Conservation (phyloP, 92 coral and sea anemone genomes). For the Metridium senile region DNA sequence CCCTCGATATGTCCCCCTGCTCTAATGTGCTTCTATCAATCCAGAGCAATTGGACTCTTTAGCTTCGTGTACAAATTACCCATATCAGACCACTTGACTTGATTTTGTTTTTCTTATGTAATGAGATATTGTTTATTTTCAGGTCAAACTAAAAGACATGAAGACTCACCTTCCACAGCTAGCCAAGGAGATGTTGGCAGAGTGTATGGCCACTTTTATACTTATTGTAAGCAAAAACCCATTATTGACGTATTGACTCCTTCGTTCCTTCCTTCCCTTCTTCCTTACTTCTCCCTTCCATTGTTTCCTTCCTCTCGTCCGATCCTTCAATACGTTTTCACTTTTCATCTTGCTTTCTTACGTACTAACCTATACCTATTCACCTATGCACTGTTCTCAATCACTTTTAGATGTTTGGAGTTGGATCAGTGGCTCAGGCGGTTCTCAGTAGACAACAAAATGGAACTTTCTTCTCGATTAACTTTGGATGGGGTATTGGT, state of each 20-base stretch:
- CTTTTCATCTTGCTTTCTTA: too few relatives aligned
- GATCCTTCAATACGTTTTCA: too few relatives aligned
- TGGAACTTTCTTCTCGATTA: slow-evolving; percentile 87
- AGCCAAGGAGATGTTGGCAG: slow-evolving; percentile 46
- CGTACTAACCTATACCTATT: too few relatives aligned
- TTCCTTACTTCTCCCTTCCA: too few relatives aligned
- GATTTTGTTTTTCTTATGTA: background rate
- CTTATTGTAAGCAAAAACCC: slow-evolving; percentile 40
- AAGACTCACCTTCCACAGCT: background rate
- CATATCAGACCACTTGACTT: background rate
- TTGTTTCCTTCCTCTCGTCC: too few relatives aligned
- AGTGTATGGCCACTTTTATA: slow-evolving; percentile 58
- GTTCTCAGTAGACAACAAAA: slow-evolving; percentile 66
- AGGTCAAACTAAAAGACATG: background rate
- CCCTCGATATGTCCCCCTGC: too few relatives aligned
- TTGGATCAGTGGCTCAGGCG: slow-evolving; percentile 84
- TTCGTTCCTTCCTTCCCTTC: background rate
- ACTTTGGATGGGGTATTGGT: slow-evolving; percentile 88
- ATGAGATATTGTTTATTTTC: too few relatives aligned
- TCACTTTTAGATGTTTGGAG: slow-evolving; percentile 77
- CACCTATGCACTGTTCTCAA: too few relatives aligned
- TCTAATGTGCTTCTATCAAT: too few relatives aligned
- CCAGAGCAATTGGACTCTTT: too few relatives aligned
- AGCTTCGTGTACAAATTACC: too few relatives aligned
- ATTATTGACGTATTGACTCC: background rate